A percentile compares a stretch with the other conserved stretches of the same genome.
These are phyloP conservation scores for Spialia ferax DNA, from an alignment of 2,888 invertebrate genomes.

Conservation along the genomic window DNA sequence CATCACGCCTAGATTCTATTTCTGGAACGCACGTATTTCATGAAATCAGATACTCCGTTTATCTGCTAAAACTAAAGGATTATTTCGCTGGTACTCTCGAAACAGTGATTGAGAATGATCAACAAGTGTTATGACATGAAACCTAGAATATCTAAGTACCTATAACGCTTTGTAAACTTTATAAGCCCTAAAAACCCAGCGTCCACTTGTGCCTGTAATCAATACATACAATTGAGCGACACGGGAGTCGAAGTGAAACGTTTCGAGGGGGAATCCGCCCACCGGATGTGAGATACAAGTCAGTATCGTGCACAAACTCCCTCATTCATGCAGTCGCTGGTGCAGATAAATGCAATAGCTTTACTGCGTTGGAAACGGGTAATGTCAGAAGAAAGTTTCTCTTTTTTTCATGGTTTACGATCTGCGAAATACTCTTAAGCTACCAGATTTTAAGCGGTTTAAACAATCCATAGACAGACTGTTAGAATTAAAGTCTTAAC, in stretches of 20 bases:
- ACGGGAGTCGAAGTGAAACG: slow-evolving; percentile 60
- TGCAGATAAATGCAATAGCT: slow-evolving; percentile 23
- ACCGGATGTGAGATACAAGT: slow-evolving; percentile 72
- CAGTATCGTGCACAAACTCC: slow-evolving; percentile 61
- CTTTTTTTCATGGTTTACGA: not conserved
- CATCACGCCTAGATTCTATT: slow-evolving; percentile 76
- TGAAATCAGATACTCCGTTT: slow-evolving; percentile 51
- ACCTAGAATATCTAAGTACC: not conserved
- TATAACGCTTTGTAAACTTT: not conserved
- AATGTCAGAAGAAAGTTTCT: not conserved
- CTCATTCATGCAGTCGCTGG: slow-evolving; percentile 54
- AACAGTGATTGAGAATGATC: too few relatives aligned
- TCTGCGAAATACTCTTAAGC: too few relatives aligned
- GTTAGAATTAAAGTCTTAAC: too few relatives aligned
- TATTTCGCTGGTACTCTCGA: slow-evolving; percentile 1
- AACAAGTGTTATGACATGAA: not conserved
- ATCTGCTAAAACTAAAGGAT: slow-evolving; percentile 20
- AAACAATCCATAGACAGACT: too few relatives aligned
- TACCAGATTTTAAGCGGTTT: too few relatives aligned
- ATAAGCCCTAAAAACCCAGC: not conserved
- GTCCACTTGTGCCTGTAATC: slow-evolving; percentile 51
- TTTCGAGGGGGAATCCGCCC: slow-evolving; percentile 58
- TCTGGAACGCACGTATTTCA: slow-evolving; percentile 61
- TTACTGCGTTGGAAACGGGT: not conserved
- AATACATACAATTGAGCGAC: slow-evolving; percentile 59